Base-by-base conservation (phyloP, 2,113 vertebrate species). In the Boleophthalmus pectinirostris region DNA sequence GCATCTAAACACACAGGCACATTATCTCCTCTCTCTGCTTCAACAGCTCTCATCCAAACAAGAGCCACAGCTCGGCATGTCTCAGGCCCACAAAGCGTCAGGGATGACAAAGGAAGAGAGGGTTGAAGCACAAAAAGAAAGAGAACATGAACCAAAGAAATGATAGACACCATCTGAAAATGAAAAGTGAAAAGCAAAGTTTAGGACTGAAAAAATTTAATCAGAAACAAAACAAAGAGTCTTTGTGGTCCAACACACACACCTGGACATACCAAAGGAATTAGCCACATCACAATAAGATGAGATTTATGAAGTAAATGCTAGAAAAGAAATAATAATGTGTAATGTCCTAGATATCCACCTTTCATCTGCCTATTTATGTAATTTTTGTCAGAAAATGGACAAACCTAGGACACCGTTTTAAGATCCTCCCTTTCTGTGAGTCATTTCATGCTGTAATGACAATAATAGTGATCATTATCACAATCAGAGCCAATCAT, bases 401-500 rank as follows among this genome's bases (percentile, higher is more conserved):
- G 16, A 75, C 54, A 75, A 82, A 84, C 69, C 29, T 16, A 61
- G 24, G 2, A 29, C 33, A 63, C 54, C 83, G 80, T 74, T 82
- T 88, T 78, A 74, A 88, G 82, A 83, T 86, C 83, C 82, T 82
- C 74, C 81, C 75, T 82, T 57, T 73, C 69, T 38, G 29, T 18
- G 82, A 81, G 80, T 84, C 85, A 88, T 91, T 91, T 89, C 78
- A 84, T 33, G 83, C 80, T 80, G 68, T 87, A 87, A 91, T 90
- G 86, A 70, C 88, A 85, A 89, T 91, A 91, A 92, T 92, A 82
- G 88, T 66, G 88, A 90, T 91, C 85, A 90, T 92, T 89, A 92
- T 91, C 89, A 75, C 90, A 91, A 91, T 92, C 88, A 91, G 70
- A 91, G 87, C 88, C 88, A 91, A 92, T 91, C 91, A 90, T 88